phyloP scores from a whole-genome alignment of 1,140 invertebrate genomes.

The Nomia melanderi region DNA sequence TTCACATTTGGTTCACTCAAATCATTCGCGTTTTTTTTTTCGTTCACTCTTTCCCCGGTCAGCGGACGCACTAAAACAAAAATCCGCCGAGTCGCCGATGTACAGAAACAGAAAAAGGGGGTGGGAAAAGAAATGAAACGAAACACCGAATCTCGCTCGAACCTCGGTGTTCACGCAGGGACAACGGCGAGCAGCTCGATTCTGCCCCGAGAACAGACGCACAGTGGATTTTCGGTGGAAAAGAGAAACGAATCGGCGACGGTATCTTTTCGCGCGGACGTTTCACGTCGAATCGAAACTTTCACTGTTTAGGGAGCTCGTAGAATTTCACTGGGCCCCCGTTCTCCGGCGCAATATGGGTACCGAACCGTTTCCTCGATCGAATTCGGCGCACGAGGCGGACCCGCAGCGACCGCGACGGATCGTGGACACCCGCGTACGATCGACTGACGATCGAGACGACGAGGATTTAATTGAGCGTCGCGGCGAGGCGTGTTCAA shows the following conservation, averaged over 20 bases:
- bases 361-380: background rate
- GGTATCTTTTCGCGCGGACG: background rate
- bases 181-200: too few relatives aligned
- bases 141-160: too few relatives aligned
- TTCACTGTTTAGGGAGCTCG: slow-evolving; percentile 29
- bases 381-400: too few relatives aligned
- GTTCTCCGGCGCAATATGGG: slow-evolving; percentile 32
- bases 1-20: background rate
- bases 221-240: background rate
- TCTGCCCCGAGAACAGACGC: too few relatives aligned
- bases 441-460: background rate
- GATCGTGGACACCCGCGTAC: background rate
- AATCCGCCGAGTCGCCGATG: too few relatives aligned
- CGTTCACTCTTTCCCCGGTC: too few relatives aligned
- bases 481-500: background rate
- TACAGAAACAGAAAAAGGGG: too few relatives aligned
- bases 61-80: too few relatives aligned
- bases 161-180: too few relatives aligned
- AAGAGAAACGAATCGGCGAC: background rate
- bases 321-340: slow-evolving; percentile 14
- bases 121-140: too few relatives aligned
- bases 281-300: slow-evolving; percentile 13
- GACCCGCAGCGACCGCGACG: too few relatives aligned
- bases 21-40: too few relatives aligned
- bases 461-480: background rate